phyloP scores from a whole-genome alignment of 2,113 vertebrate genomes.

The Hyaena hyaena region DNA sequence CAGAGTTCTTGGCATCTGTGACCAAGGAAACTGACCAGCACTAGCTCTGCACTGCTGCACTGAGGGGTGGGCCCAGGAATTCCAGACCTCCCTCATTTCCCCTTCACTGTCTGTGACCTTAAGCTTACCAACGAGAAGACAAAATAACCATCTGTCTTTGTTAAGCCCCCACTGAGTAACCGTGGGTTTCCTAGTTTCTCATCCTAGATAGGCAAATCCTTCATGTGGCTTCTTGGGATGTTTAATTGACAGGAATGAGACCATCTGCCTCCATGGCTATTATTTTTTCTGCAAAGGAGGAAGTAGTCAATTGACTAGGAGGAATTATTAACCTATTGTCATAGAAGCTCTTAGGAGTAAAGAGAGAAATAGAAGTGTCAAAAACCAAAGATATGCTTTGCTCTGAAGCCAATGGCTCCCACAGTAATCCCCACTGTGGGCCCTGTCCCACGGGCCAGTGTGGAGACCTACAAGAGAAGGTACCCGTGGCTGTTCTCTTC shows the following conservation, averaged over 20 bases:
- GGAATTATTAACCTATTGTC: neutral
- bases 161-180: neutral
- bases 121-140: neutral
- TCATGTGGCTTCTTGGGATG: neutral
- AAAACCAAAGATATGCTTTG: neutral
- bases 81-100: neutral
- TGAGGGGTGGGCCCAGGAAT: neutral
- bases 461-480: neutral
- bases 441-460: neutral
- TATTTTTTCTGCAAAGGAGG: neutral
- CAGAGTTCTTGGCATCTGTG: neutral
- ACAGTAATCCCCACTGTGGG: neutral
- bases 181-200: neutral
- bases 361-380: neutral
- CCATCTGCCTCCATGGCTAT: neutral
- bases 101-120: neutral
- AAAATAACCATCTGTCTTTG: neutral
- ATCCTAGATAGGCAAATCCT: neutral
- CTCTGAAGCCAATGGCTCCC: neutral
- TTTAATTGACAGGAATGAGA: neutral
- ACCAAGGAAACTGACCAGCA: neutral
- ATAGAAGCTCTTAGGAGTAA: neutral
- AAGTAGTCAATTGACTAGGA: neutral
- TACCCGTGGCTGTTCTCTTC: neutral
- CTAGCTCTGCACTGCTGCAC: neutral